Evolutionary conservation across 2,113 vertebrate genomes (phyloP).

Genomic region (Cephalopholis sonnerati): DNA sequence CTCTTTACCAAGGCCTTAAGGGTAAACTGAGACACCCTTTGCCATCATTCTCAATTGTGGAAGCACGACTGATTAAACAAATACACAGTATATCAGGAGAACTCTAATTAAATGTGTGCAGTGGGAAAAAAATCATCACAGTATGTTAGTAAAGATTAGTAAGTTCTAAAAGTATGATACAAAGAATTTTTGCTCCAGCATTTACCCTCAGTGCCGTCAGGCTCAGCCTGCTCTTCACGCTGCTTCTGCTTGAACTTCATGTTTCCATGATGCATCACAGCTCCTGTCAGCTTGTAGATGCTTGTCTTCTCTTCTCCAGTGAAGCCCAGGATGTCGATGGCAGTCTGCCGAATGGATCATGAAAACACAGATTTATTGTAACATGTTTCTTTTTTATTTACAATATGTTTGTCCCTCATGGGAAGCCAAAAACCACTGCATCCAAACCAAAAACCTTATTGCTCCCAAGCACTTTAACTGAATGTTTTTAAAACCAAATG

Average conservation of each 20-base stretch:
- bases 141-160: background rate
- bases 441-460: no score
- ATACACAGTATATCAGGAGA: background rate
- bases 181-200: background rate
- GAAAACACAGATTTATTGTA: background rate
- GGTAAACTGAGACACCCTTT: background rate
- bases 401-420: background rate
- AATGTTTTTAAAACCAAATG: no score
- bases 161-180: background rate
- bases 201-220: conserved; percentile 92
- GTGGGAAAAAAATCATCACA: background rate
- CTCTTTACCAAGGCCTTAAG: no score
- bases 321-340: conserved; percentile 87
- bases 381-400: background rate
- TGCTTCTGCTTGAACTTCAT: conserved; percentile 96
- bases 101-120: background rate
- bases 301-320: conserved; percentile 88
- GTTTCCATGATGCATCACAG: conserved; percentile 92
- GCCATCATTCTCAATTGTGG: background rate
- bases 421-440: no score
- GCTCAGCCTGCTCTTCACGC: conserved; percentile 91
- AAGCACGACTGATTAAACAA: background rate
- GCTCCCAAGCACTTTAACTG: no score
- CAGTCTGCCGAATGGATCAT: conserved; percentile 66
- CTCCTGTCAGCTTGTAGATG: conserved; percentile 91